Evolutionary conservation across 2,888 invertebrate species (phyloP), one percentile per base, ranked within the genome.

Genomic region (Habrosyne pyritoides): DNA sequence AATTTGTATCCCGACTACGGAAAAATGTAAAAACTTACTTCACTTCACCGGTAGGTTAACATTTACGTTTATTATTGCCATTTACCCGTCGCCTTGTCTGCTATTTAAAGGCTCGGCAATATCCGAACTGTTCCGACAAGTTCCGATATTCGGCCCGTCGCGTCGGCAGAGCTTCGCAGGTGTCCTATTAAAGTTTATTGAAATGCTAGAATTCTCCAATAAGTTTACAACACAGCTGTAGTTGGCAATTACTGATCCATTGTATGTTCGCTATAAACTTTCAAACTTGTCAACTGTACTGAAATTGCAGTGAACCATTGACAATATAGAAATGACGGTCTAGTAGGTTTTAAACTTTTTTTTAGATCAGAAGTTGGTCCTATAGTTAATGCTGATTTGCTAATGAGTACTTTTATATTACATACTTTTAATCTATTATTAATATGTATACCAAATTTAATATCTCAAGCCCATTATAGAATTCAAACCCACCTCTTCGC

Each of bases 181-280:
- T 42, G 42, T 18, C 42, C 36, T 8, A 42, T 42, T 42, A 42
- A 42, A 18, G 42, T 42, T 42, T 42, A 18, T 42, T 42, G 42
- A 36, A 14, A 36, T 36, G n/a, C 14, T 36, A 36, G 36, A 42
- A 42, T 42, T 42, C 8, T 42, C 42, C 18, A 18, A 42, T 8
- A 18, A 18, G 18, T 42, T 42, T 30, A 30, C 30, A 1, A 14
- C 36, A 36, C 36, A 36, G 4, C 24, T 24, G 3, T 24, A 24
- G 5, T 36, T 36, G 7, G 36, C 36, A 36, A 36, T 36, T 36
- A 36, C 36, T 36, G 36, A 7, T 36, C 33, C 33, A 36, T 36
- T 36, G 36, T 36, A 30, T 12, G 12, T 30, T 30, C 12, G 36
- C 14, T 7, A 6, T 36, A 36, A n/a, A 30, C 6, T 14, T 14